Conservation (phyloP, 2,888 invertebrate genomes). For the Gymnoscelis rufifasciata region DNA sequence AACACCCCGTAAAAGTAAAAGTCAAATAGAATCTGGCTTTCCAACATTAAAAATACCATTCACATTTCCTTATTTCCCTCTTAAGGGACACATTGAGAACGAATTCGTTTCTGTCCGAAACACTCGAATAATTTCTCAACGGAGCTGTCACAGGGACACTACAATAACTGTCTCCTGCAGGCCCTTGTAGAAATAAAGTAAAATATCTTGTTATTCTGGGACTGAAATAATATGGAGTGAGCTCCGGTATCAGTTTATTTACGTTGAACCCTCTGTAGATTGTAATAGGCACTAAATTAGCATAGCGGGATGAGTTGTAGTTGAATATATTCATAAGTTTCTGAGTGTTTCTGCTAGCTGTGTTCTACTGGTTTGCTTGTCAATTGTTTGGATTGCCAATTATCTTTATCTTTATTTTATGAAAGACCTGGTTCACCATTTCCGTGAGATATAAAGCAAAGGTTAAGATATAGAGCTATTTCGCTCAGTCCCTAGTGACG, state of each 20-base stretch:
- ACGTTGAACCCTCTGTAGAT: conserved; percentile 19
- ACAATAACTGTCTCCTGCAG: not conserved
- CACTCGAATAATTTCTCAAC: not conserved
- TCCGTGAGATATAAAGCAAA: no score
- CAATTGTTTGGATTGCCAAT: no score
- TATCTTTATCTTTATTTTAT: not conserved
- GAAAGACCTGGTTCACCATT: no score
- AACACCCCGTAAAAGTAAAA: no score
- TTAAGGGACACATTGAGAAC: no score
- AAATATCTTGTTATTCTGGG: not conserved
- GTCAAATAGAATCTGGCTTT: no score
- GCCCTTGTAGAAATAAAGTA: not conserved
- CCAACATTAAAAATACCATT: no score
- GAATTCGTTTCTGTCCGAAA: not conserved
- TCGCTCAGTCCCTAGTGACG: no score
- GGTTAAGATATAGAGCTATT: no score
- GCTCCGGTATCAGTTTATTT: conserved; percentile 24
- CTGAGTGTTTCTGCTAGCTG: not conserved
- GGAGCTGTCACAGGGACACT: not conserved
- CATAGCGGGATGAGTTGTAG: conserved; percentile 24
- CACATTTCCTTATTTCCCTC: no score
- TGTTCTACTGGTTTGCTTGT: no score
- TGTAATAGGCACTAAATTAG: conserved; percentile 11
- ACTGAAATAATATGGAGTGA: not conserved
- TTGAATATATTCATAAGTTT: conserved; percentile 30